Percentiles rank a stretch among this genome's conserved stretches.
phyloP scores from a whole-genome alignment of 2,113 vertebrate genomes.

The Oncorhynchus masou region DNA sequence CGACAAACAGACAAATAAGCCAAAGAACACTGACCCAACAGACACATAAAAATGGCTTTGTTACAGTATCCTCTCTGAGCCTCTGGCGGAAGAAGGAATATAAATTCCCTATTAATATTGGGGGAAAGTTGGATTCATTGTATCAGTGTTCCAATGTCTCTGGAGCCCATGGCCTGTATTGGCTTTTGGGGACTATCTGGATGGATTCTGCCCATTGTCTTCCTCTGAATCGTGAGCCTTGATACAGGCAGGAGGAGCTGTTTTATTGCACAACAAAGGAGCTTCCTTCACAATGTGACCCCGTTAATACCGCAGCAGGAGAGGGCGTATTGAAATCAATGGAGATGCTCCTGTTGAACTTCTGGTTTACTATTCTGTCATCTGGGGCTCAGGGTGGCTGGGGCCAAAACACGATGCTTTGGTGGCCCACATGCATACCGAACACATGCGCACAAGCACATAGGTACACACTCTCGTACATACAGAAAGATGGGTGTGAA shows the following conservation, averaged over 20 bases:
- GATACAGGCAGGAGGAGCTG: not conserved
- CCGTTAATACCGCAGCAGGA: conserved; percentile 44
- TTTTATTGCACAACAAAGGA: conserved; percentile 31
- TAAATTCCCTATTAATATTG: not conserved
- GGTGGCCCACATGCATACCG: conserved; percentile 21
- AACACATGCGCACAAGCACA: not conserved
- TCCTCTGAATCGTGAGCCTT: not conserved
- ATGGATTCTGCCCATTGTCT: not conserved
- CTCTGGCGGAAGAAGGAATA: not conserved
- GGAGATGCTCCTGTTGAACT: conserved; percentile 14
- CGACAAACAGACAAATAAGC: not conserved
- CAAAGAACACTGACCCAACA: not conserved
- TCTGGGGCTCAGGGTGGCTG: conserved; percentile 51
- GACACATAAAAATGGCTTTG: no score
- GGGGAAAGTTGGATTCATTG: not conserved
- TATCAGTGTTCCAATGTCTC: not conserved
- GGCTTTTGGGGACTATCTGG: not conserved
- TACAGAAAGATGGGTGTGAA: no score
- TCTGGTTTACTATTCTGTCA: conserved; percentile 57
- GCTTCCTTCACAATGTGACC: conserved; percentile 42
- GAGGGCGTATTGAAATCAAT: conserved; percentile 59
- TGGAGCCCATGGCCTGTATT: not conserved
- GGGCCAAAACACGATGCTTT: conserved; percentile 64
- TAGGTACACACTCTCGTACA: not conserved
- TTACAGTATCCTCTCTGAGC: not conserved